phyloP scores from a whole-genome alignment of 2,113 vertebrate genomes.

The Micronycteris hirsuta region DNA sequence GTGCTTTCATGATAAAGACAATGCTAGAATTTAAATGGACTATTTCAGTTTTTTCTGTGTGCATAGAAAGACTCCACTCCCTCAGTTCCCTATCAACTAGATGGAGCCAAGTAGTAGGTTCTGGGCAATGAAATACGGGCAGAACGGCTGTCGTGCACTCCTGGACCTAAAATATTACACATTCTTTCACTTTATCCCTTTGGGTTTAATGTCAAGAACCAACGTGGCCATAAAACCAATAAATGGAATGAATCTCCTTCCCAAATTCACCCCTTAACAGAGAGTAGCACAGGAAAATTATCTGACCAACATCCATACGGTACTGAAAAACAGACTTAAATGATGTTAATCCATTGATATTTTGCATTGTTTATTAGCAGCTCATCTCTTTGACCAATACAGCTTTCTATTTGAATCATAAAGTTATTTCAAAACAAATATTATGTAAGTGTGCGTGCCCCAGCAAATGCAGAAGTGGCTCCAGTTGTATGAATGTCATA shows the following conservation, averaged over 20 bases:
- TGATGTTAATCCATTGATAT: background rate
- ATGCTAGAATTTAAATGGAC: background rate
- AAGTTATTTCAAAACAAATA: background rate
- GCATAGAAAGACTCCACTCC: background rate
- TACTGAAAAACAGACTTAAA: background rate
- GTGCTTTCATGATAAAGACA: background rate
- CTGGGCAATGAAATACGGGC: background rate
- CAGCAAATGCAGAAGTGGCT: accelerated
- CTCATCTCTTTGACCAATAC: background rate
- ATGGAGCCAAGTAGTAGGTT: background rate
- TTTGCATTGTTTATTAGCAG: background rate
- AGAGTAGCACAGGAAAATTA: background rate
- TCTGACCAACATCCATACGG: background rate
- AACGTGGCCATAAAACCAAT: background rate
- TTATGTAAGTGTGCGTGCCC: background rate
- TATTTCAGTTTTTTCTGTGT: background rate
- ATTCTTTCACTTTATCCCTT: background rate
- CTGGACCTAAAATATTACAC: accelerated
- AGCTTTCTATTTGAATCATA: background rate
- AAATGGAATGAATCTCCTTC: background rate
- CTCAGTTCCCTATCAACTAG: background rate
- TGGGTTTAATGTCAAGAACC: background rate
- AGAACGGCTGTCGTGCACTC: accelerated
- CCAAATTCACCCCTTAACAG: background rate
- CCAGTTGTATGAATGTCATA: background rate